Conservation (phyloP, 1,140 invertebrate species). For the Magallana ariakensis region DNA sequence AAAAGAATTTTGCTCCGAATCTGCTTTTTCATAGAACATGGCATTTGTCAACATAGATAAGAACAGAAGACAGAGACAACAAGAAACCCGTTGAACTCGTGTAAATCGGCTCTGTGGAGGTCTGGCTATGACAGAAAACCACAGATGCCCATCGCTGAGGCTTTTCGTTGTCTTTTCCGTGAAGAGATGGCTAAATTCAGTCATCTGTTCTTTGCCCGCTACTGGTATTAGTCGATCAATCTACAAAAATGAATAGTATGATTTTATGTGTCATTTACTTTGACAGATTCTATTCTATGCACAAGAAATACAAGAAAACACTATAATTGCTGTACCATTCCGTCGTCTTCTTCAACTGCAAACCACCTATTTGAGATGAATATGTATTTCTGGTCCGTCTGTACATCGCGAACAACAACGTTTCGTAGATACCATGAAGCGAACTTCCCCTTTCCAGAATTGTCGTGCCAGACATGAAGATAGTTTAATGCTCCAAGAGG, state of each 20-base stretch:
- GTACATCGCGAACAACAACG: slow-evolving; percentile 81
- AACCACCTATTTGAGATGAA: slow-evolving; percentile 83
- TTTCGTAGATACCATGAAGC: slow-evolving; percentile 82
- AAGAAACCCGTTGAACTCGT: slow-evolving; percentile 81
- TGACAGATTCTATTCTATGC: no score
- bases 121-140: slow-evolving; percentile 83
- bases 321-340: slow-evolving; percentile 77
- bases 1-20: slow-evolving; percentile 71
- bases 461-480: slow-evolving; percentile 83
- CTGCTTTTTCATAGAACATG: slow-evolving; percentile 81
- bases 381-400: slow-evolving; percentile 81
- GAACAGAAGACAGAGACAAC: slow-evolving; percentile 82
- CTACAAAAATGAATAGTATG: slow-evolving; percentile 62
- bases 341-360: slow-evolving; percentile 83
- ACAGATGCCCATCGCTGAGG: slow-evolving; percentile 82
- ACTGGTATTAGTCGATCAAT: slow-evolving; percentile 82
- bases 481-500: slow-evolving; percentile 81
- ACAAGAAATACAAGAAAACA: neutral
- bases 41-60: slow-evolving; percentile 83
- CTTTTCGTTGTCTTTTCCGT: slow-evolving; percentile 79
- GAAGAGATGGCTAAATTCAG: slow-evolving; percentile 81
- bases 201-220: slow-evolving; percentile 80
- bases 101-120: slow-evolving; percentile 82
- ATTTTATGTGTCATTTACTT: neutral
- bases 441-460: slow-evolving; percentile 81